Base-by-base conservation (phyloP, 2,797 vertebrate species). In the Cynopterus sphinx region DNA sequence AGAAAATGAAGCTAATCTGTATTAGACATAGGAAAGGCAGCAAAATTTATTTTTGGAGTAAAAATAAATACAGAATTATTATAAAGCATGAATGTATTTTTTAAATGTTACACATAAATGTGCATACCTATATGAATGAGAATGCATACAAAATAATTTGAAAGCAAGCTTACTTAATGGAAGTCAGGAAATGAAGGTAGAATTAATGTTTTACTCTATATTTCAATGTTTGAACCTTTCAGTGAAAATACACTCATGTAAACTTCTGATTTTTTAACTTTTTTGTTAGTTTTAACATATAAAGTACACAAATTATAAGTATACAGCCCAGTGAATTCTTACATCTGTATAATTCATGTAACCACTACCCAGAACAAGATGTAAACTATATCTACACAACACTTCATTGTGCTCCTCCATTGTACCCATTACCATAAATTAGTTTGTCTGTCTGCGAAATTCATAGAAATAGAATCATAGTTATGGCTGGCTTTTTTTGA, bases 221-320 rank as follows among this genome's bases (percentile, higher is more conserved):
- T 94, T 90, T 77, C 59, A 85, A 51, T 90, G n/a, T 75, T 84
- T 83, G 61, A 83, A 41, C 6, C 26, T 70, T 84, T 84, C 63
- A 90, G 17, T 90, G 17, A 46, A 79, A 85, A 55, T 68, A 79
- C 71, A 73, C 55, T 90, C 24, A 43, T 65, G 46, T 67, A 65
- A 86, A 79, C 49, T 46, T 49, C n/a, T 57, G 65, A 78, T 43
- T 78, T 71, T 55, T 43, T 26, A 36, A 71, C 2, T 43, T 26
- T 26, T 39, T 70, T 68, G 49, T 73, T 55, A 46, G 77, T 59
- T 89, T 90, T 77, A 68, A 41, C 10, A 49, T n/a, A 68, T 6
- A 53, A 93, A 53, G 28, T 53, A 9, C 16, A 63, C 53, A 78
- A 77, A 78, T 68, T 73, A 2, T 61, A 83, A 75, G 9, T 61